Percentiles rank a stretch among this genome's conserved stretches.
Evolutionary conservation across 2,888 invertebrate species (phyloP).

Genomic region (Sminthurides aquaticus): DNA sequence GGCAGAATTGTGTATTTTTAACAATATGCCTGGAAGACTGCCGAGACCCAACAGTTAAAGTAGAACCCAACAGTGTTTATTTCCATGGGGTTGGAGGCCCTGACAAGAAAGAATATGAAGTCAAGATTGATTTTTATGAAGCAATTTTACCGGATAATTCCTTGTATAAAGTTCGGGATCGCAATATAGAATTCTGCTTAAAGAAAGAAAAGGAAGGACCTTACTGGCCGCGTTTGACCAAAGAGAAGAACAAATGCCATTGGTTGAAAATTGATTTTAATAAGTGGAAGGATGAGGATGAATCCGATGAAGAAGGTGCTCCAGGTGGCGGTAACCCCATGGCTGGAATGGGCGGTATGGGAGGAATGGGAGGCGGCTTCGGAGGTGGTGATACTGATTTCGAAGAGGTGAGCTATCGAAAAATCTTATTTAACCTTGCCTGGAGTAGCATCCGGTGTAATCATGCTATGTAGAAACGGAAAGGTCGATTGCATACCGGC

Average conservation of each 20-base stretch:
- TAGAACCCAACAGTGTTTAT: constrained; percentile 57
- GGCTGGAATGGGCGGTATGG: constrained; percentile 17
- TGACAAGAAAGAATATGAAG: constrained; percentile 76
- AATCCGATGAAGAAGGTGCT: constrained; percentile 68
- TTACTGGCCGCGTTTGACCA: constrained; percentile 82
- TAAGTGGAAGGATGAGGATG: constrained; percentile 96
- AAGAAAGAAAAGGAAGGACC: constrained; percentile 61
- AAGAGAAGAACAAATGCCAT: constrained; percentile 81
- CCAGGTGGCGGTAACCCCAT: constrained; percentile 42
- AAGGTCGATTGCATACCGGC: no score
- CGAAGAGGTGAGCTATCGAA: constrained; percentile 53
- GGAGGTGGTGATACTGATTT: constrained; percentile 49
- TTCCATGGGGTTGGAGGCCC: constrained; percentile 80
- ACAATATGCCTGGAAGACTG: constrained; percentile 86
- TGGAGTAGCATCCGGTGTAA: no score
- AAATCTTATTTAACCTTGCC: no score
- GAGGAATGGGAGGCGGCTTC: constrained; percentile 23
- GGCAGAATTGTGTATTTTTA: constrained; percentile 70
- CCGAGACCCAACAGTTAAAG: constrained; percentile 72
- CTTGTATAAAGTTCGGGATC: constrained; percentile 49
- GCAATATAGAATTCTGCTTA: constrained; percentile 52
- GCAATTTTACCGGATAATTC: constrained; percentile 71
- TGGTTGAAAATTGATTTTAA: constrained; percentile 97
- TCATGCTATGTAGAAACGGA: constrained; percentile 8
- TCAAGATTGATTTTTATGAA: constrained; percentile 74